A percentile compares a stretch with the other conserved stretches of the same genome.
Evolutionary conservation across 2,113 vertebrate genomes (phyloP).

Genomic region (Ceyx margarethae): DNA sequence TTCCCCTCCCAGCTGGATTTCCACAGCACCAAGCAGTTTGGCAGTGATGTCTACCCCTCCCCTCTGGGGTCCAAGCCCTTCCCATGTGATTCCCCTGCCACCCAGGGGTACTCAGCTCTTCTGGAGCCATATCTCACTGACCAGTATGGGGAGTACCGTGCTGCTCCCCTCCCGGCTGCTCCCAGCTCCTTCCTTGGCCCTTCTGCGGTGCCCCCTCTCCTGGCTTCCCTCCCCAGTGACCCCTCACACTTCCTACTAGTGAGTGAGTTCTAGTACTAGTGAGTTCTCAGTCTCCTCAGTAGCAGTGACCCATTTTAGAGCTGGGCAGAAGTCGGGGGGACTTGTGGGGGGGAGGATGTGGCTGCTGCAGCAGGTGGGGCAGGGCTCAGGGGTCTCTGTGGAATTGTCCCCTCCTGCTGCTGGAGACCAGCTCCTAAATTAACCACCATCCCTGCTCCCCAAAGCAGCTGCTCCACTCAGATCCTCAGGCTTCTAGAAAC

Average conservation of each 20-base stretch:
- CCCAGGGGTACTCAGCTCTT: slow-evolving; percentile 77
- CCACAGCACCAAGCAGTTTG: slow-evolving; percentile 79
- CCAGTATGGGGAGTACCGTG: slow-evolving; percentile 81
- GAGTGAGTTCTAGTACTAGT: slow-evolving; percentile 40
- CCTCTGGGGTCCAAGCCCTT: slow-evolving; percentile 79
- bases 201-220: slow-evolving; percentile 78
- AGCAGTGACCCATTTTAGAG: neutral
- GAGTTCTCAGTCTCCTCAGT: neutral
- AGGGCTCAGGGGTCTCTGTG: no score
- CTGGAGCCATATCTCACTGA: slow-evolving; percentile 86
- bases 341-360: fast-evolving
- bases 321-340: neutral
- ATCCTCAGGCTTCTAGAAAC: neutral
- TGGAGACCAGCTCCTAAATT: neutral
- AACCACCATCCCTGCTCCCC: neutral
- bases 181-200: slow-evolving; percentile 76
- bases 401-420: neutral
- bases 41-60: slow-evolving; percentile 76
- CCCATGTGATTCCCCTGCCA: slow-evolving; percentile 75
- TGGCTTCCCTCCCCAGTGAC: slow-evolving; percentile 82
- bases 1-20: slow-evolving; percentile 87
- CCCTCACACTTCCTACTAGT: slow-evolving; percentile 83
- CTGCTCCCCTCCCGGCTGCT: slow-evolving; percentile 69
- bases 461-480: neutral
- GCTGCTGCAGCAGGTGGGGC: neutral